Evolutionary conservation across 2,113 vertebrate species (phyloP).

Genomic region (Istiophorus platypterus): DNA sequence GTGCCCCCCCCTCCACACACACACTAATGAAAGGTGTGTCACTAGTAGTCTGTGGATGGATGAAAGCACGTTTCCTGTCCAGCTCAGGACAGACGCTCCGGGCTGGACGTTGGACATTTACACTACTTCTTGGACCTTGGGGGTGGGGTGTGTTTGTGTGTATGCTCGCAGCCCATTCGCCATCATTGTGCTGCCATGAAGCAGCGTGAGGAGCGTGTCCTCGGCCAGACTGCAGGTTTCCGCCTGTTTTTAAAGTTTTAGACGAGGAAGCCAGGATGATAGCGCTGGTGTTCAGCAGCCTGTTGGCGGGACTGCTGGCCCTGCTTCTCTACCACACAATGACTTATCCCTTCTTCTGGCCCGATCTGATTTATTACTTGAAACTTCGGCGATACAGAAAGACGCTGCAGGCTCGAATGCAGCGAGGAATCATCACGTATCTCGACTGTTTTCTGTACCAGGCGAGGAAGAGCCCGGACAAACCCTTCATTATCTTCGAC

Average conservation of each 20-base stretch:
- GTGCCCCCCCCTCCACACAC: too few relatives aligned
- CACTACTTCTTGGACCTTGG: neutral
- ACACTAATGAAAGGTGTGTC: too few relatives aligned
- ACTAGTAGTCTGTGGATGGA: too few relatives aligned
- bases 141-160: neutral
- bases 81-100: too few relatives aligned
- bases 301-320: constrained; percentile 74
- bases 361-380: constrained; percentile 85
- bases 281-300: constrained; percentile 64
- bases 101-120: too few relatives aligned
- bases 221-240: constrained; percentile 14
- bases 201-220: constrained; percentile 13
- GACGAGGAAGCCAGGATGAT: constrained; percentile 66
- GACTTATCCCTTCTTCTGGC: constrained; percentile 87
- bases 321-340: constrained; percentile 83
- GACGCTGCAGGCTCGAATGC: constrained; percentile 67
- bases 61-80: too few relatives aligned
- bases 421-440: constrained; percentile 82
- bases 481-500: constrained; percentile 89
- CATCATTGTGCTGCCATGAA: constrained; percentile 1
- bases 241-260: constrained; percentile 21
- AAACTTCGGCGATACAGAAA: constrained; percentile 78
- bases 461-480: constrained; percentile 83
- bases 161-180: constrained; percentile 22
- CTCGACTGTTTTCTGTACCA: constrained; percentile 88